A percentile compares a stretch with the other conserved stretches of the same genome.
These are phyloP conservation scores for Cydia splendana DNA, from an alignment of 1,140 invertebrate genomes.

Conservation along the genomic window DNA sequence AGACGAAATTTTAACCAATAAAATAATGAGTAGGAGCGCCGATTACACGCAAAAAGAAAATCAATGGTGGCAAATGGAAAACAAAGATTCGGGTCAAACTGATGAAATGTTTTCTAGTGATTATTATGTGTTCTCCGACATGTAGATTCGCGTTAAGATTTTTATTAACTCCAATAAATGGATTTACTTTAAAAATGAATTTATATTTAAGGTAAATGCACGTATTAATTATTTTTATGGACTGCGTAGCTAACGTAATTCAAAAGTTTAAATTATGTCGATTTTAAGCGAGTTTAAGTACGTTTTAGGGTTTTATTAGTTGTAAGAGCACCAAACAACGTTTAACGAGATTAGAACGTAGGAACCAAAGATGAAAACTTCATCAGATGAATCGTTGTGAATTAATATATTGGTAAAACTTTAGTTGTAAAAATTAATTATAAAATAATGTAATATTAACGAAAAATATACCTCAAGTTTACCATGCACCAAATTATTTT, in stretches of 20 bases:
- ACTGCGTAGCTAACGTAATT: constrained; percentile 22
- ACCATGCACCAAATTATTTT: constrained; percentile 76
- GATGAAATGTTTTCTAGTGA: constrained; percentile 63
- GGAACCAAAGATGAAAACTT: constrained; percentile 75
- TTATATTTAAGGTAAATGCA: not conserved
- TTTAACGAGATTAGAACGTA: constrained; percentile 61
- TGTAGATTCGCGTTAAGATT: constrained; percentile 39
- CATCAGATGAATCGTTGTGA: constrained; percentile 72
- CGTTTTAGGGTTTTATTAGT: constrained; percentile 36
- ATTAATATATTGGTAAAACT: constrained; percentile 66
- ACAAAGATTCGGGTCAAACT: constrained; percentile 52
- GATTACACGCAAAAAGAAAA: constrained; percentile 64
- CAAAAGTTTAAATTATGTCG: constrained; percentile 28
- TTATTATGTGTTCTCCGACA: constrained; percentile 65
- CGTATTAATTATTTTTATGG: constrained; percentile 24
- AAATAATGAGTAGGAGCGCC: constrained; percentile 53
- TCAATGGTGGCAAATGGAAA: constrained; percentile 63
- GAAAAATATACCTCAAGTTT: constrained; percentile 75
- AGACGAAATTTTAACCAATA: constrained; percentile 77
- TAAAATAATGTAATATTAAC: constrained; percentile 42
- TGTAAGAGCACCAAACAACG: constrained; percentile 67
- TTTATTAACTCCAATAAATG: constrained; percentile 9
- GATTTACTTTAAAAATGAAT: not conserved
- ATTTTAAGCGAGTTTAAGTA: constrained; percentile 33
- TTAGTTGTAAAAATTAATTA: constrained; percentile 42